phyloP scores from a whole-genome alignment of 2,888 invertebrate species.

The Caenorhabditis virilis region DNA sequence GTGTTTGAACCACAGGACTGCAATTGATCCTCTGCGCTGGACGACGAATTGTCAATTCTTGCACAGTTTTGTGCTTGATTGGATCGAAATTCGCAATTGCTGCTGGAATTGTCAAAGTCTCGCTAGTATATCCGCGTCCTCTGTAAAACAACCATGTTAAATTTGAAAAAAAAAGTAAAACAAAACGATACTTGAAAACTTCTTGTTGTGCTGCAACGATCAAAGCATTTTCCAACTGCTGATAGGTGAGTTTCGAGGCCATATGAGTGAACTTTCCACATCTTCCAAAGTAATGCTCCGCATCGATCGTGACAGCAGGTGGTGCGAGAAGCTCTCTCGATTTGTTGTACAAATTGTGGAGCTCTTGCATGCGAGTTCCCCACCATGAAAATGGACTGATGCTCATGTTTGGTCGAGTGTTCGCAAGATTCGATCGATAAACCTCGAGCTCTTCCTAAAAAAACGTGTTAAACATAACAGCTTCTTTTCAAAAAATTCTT shows the following conservation, averaged over 20 bases:
- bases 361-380: constrained; percentile 2
- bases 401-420: constrained; percentile 3
- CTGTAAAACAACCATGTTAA: background rate
- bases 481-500: background rate
- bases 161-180: too few relatives aligned
- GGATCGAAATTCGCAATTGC: background rate
- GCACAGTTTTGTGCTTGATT: too few relatives aligned
- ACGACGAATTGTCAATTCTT: too few relatives aligned
- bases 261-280: constrained; percentile 18
- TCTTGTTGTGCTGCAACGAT: constrained; percentile 7
- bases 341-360: constrained; percentile 6
- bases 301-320: constrained; percentile 18
- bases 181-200: background rate
- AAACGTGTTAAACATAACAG: background rate
- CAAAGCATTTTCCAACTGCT: constrained; percentile 8
- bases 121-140: background rate
- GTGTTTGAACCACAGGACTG: too few relatives aligned
- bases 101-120: background rate
- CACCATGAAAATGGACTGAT: constrained; percentile 14
- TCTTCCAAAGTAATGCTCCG: constrained; percentile 5
- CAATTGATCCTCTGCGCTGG: too few relatives aligned
- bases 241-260: background rate
- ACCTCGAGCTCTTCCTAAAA: constrained; percentile 1
- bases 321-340: constrained; percentile 17
- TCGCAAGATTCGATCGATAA: constrained; percentile 4